phyloP scores from a whole-genome alignment of 2,797 vertebrate species.

The Molossus molossus region DNA sequence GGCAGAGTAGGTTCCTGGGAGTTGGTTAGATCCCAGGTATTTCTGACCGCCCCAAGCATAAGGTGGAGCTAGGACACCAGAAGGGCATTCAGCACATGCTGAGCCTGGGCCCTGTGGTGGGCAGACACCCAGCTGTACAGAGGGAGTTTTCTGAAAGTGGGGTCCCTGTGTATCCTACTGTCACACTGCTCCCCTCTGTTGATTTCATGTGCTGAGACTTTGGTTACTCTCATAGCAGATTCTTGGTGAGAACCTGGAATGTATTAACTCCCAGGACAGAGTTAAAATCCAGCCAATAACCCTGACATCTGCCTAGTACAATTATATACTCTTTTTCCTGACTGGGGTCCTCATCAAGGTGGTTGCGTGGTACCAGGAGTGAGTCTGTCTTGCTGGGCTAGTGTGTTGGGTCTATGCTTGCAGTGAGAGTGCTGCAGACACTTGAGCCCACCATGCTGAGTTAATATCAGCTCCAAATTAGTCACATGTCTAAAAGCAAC shows the following conservation, averaged over 20 bases:
- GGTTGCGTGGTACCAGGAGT: neutral
- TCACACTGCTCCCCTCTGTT: neutral
- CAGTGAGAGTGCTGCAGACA: neutral
- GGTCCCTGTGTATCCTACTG: neutral
- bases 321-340: neutral
- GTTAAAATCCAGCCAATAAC: neutral
- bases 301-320: neutral
- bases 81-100: neutral
- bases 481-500: neutral
- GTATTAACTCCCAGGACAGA: neutral
- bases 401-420: fast-evolving
- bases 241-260: neutral
- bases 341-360: too few species aligned
- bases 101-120: neutral
- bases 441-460: neutral
- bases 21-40: neutral
- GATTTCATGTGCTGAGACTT: neutral
- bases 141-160: neutral
- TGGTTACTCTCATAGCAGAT: neutral
- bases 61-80: neutral
- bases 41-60: neutral
- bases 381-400: neutral
- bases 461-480: neutral
- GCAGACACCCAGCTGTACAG: neutral
- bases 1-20: neutral